Evolutionary conservation across 2,797 vertebrate species (phyloP).

Genomic region (Hippoglossus hippoglossus): DNA sequence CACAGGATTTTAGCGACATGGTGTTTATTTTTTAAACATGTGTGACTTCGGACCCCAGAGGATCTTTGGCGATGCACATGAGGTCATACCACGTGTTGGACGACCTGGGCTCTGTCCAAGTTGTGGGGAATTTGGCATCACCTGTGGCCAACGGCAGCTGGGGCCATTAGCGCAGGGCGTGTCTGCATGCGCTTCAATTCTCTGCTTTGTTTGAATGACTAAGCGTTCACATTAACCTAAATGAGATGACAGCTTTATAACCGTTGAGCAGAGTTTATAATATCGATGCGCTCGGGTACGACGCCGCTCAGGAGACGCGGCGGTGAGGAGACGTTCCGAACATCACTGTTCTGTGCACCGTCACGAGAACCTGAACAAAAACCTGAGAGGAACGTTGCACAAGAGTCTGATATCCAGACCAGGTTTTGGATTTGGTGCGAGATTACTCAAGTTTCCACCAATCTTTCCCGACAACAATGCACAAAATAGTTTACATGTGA

Average conservation of each 20-base stretch:
- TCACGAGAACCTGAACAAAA: no score
- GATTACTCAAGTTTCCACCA: constrained; percentile 12
- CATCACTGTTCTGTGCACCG: no score
- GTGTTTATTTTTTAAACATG: background rate
- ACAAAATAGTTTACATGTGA: constrained; percentile 82
- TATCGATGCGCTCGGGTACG: constrained; percentile 23
- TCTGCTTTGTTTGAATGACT: constrained; percentile 65
- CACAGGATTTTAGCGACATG: no score
- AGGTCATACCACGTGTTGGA: constrained; percentile 16
- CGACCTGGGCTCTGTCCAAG: constrained; percentile 19
- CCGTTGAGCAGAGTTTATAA: constrained; percentile 32
- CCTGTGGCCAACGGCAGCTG: constrained; percentile 37
- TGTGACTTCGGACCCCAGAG: constrained; percentile 28
- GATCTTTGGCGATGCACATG: constrained; percentile 24
- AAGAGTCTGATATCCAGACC: background rate
- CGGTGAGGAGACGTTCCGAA: constrained; percentile 12
- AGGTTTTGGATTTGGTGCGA: constrained; percentile 15
- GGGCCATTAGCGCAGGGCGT: constrained; percentile 64
- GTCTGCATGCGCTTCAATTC: constrained; percentile 53
- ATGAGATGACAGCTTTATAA: constrained; percentile 71
- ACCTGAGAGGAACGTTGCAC: no score
- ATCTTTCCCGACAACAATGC: constrained; percentile 61
- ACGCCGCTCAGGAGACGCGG: background rate
- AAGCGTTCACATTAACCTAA: constrained; percentile 60
- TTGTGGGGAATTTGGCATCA: constrained; percentile 19